Evolutionary conservation across 2,888 invertebrate genomes (phyloP).

Genomic region (Eilema depressum): DNA sequence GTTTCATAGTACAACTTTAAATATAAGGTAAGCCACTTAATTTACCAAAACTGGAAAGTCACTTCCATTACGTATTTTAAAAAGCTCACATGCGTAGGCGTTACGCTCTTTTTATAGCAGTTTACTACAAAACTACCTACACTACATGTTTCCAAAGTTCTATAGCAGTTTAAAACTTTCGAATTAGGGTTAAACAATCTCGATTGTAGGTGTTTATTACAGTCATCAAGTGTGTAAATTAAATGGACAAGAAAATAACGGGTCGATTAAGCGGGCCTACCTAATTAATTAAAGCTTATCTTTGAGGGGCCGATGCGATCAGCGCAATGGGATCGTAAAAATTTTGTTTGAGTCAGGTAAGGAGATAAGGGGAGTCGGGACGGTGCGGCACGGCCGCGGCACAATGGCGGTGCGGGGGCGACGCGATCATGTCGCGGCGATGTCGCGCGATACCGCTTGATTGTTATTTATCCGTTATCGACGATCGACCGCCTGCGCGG

Average conservation of each 20-base stretch:
- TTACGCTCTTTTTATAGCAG: constrained; percentile 37
- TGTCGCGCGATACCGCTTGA: constrained; percentile 74
- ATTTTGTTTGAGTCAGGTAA: constrained; percentile 68
- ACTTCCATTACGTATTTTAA: constrained; percentile 32
- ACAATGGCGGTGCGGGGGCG: constrained; percentile 46
- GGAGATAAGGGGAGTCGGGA: constrained; percentile 53
- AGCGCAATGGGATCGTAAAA: constrained; percentile 73
- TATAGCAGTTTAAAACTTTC: constrained; percentile 59
- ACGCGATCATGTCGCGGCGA: constrained; percentile 59
- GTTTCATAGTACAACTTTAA: neutral
- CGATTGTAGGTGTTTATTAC: constrained; percentile 73
- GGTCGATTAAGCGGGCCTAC: constrained; percentile 70
- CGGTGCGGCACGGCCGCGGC: constrained; percentile 44
- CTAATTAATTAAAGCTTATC: constrained; percentile 78
- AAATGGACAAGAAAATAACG: constrained; percentile 73
- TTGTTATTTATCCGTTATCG: constrained; percentile 79
- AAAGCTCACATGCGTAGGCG: constrained; percentile 37
- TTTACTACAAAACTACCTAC: constrained; percentile 35
- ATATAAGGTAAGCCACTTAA: constrained; percentile 7
- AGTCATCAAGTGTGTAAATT: constrained; percentile 73
- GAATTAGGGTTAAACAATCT: constrained; percentile 67
- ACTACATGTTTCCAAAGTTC: constrained; percentile 39
- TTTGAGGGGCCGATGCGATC: constrained; percentile 62
- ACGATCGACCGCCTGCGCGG: constrained; percentile 68
- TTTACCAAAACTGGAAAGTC: constrained; percentile 14